Base-by-base conservation (phyloP, 2,888 invertebrate genomes). In the Heteromurus nitidus region DNA sequence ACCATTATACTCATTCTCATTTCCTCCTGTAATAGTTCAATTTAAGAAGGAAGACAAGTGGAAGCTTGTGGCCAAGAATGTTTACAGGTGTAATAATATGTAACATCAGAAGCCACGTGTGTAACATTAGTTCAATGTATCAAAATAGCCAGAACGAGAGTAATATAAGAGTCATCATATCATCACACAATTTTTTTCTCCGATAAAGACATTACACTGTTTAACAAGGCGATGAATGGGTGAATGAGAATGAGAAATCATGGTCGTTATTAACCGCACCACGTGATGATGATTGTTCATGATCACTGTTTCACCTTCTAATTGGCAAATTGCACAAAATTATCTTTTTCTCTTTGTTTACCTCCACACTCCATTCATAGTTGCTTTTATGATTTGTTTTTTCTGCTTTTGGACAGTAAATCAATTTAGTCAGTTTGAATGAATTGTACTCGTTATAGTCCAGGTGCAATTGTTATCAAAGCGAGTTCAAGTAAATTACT, bases 1-100 rank as follows among this genome's bases (percentile, higher is more conserved):
- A 76, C 58, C 53, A 76, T 76, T 68, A 67, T 67, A 47, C 31
- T 74, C 53, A 36, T 65, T 64, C 11, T 73, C 24, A 67, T 75
- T 55, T 60, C 47, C 47, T n/a, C n/a, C n/a, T 11, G n/a, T n/a
- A n/a, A n/a, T n/a, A n/a, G n/a, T n/a, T n/a, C n/a, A n/a, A n/a
- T n/a, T n/a, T n/a, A n/a, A n/a, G n/a, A n/a, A n/a, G n/a, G n/a
- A n/a, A n/a, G n/a, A n/a, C n/a, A n/a, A n/a, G n/a, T n/a, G n/a
- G n/a, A n/a, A n/a, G n/a, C n/a, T n/a, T n/a, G n/a, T n/a, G n/a
- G n/a, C n/a, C 13, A 36, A 36, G 13, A 36, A 36, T 36, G 44
- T 44, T 3, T 44, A 44, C 13, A 44, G 11, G 2, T 44, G n/a
- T 9, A 44, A n/a, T 13, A 44, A n/a, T n/a, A n/a, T n/a, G n/a